Conservation (phyloP, 1,140 invertebrate genomes). For the Trachymyrmex cornetzi region DNA sequence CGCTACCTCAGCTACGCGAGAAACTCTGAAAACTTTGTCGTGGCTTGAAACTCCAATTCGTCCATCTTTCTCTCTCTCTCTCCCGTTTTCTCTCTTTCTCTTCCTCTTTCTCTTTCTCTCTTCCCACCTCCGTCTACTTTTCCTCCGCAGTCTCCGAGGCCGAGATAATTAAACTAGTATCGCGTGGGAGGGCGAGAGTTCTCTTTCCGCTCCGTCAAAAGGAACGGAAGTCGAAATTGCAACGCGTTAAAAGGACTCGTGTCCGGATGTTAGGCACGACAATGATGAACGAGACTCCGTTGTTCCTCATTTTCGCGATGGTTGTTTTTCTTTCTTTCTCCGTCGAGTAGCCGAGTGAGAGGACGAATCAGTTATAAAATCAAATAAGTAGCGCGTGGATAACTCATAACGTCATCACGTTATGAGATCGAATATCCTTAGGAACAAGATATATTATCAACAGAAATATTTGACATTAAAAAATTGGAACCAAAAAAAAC, state of each 20-base stretch:
- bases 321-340: constrained; percentile 35
- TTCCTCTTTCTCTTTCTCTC: too few relatives aligned
- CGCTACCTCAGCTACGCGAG: not conserved
- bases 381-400: not conserved
- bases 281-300: constrained; percentile 47
- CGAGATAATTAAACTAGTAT: constrained; percentile 58
- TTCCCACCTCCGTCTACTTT: not conserved
- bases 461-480: not conserved
- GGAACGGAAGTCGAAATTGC: constrained; percentile 66
- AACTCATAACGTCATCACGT: not conserved
- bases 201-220: constrained; percentile 50
- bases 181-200: constrained; percentile 33
- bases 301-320: constrained; percentile 35
- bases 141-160: not conserved
- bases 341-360: not conserved
- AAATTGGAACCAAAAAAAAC: not conserved
- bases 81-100: not conserved
- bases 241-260: constrained; percentile 60
- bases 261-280: constrained; percentile 43
- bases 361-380: not conserved
- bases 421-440: not conserved
- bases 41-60: not conserved
- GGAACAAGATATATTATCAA: not conserved
- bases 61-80: not conserved
- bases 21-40: not conserved